Conservation (phyloP, 1,140 invertebrate species). For the Hermetia illucens region DNA sequence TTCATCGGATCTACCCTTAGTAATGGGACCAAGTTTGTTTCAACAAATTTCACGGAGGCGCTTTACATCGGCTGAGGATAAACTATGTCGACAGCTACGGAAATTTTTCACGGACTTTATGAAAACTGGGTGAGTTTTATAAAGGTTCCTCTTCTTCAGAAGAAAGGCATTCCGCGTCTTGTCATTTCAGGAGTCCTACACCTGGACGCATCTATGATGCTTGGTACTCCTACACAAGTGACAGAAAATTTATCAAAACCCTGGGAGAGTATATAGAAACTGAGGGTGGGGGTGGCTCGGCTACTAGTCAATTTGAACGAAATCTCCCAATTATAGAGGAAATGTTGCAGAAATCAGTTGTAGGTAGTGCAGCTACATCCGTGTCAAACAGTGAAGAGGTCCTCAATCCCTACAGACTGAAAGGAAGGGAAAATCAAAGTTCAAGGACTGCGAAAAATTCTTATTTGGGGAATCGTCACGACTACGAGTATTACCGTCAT, state of each 20-base stretch:
- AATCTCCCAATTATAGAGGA: constrained; percentile 8
- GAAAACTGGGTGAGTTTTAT: constrained; percentile 37
- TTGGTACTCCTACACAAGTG: constrained; percentile 41
- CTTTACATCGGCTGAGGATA: constrained; percentile 39
- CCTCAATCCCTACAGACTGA: constrained; percentile 9
- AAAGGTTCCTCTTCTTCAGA: too few relatives aligned
- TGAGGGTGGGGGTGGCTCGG: background rate
- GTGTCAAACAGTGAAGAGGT: constrained; percentile 6
- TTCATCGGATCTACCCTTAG: constrained; percentile 44
- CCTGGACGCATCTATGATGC: constrained; percentile 35
- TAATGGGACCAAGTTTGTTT: constrained; percentile 47
- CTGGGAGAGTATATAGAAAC: constrained; percentile 19
- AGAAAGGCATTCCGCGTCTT: constrained; percentile 8
- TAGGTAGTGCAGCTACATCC: constrained; percentile 9
- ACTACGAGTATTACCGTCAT: constrained; percentile 19
- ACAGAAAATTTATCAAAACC: constrained; percentile 32
- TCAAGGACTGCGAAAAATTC: background rate
- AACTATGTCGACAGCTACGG: constrained; percentile 39
- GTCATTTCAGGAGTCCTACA: constrained; percentile 35
- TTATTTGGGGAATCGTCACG: constrained; percentile 11
- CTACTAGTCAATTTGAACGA: constrained; percentile 1
- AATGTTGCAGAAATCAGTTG: constrained; percentile 10
- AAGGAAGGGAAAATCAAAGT: background rate
- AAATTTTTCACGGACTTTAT: constrained; percentile 44
- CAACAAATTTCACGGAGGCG: constrained; percentile 41